Base-by-base conservation (phyloP, 2,113 vertebrate species). In the Takifugu bimaculatus region DNA sequence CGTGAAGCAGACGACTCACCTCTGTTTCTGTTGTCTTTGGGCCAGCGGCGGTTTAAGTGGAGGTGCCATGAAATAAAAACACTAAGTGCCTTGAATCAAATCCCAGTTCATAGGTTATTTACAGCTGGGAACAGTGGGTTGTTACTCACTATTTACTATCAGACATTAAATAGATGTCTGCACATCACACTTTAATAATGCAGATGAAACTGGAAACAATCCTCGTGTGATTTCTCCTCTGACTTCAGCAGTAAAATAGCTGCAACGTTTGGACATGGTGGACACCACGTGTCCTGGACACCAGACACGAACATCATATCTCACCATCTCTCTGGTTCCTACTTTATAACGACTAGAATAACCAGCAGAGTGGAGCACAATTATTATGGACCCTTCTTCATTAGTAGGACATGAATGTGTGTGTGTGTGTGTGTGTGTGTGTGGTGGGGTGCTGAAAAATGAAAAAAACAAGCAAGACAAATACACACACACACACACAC, bases 161-260 rank as follows among this genome's bases (percentile, higher is more conserved):
- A 32, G 42, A 60, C 64, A 32, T 74, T 43, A 39, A 54, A 75
- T 60, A 39, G 57, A 75, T 60, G 50, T 39, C 51, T 68, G 35
- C 29, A 6, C 29, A 2, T 32, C 35, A 10, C 35, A 39, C 35
- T 81, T 74, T 82, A 80, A 81, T 68, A 63, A 70, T 58, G 44
- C 75, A 62, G 67, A 79, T 82, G 67, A 54, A 28, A 77, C 70
- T 68, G 81, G 87, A 89, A 84, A 87, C 79, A 83, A 88, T 84
- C 75, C 63, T 50, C 83, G 82, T 80, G 80, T 87, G 87, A 88
- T 87, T 86, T 82, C 76, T 80, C 65, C 64, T 61, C 48, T 11
- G 57, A 65, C 61, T 69, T 74, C 54, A 55, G 68, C 72, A 73
- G 58, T 67, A 62, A 65, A 78, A 57, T 75, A 79, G 70, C 79